Conservation (phyloP, 2,797 vertebrate species). For the Galago senegalensis region DNA sequence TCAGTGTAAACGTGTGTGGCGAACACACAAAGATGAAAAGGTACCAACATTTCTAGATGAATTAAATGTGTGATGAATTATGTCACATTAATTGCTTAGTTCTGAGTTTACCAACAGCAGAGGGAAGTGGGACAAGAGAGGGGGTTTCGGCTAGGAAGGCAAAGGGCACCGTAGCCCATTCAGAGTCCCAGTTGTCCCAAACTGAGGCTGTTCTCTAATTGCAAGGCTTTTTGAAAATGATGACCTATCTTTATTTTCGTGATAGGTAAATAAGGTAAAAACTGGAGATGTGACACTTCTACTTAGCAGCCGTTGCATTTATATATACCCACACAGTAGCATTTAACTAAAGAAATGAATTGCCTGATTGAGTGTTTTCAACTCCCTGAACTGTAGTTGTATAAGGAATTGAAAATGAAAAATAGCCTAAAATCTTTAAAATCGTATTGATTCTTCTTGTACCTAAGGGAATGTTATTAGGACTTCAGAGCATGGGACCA, state of each 20-base stretch:
- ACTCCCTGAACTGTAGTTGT: background rate
- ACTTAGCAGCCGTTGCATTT: background rate
- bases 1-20: constrained; percentile 52
- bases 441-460: background rate
- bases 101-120: constrained; percentile 56
- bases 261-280: background rate
- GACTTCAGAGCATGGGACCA: background rate
- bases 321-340: background rate
- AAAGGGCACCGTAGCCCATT: background rate
- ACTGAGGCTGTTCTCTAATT: background rate
- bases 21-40: constrained; percentile 72
- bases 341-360: background rate
- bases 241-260: background rate
- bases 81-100: constrained; percentile 50
- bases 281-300: background rate
- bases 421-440: background rate
- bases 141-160: background rate
- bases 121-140: background rate
- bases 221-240: background rate
- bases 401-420: background rate
- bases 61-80: constrained; percentile 21
- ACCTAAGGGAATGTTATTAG: background rate
- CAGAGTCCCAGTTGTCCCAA: background rate
- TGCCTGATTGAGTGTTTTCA: background rate
- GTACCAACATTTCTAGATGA: background rate